Conservation (phyloP, 2,113 vertebrate genomes). For the Gracilinanus agilis region DNA sequence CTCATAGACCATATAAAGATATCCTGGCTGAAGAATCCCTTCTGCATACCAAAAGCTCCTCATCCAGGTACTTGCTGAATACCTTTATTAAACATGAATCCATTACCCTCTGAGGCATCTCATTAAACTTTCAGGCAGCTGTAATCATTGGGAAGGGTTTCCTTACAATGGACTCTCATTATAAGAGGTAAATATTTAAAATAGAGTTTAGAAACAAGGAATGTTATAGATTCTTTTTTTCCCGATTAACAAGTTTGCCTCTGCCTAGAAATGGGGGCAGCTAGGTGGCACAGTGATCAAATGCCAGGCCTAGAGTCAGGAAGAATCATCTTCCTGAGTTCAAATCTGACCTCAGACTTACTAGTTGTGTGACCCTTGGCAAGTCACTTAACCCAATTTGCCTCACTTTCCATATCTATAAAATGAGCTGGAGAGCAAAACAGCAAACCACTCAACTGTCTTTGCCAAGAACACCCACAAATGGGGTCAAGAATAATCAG, state of each 20-base stretch:
- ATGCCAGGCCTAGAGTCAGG: too few relatives aligned
- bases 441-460: too few relatives aligned
- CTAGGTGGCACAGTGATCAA: too few relatives aligned
- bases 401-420: too few relatives aligned
- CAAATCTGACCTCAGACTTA: too few relatives aligned
- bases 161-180: neutral
- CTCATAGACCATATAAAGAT: neutral
- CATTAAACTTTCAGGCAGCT: neutral
- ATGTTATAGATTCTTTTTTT: neutral
- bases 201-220: neutral
- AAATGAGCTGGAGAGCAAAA: too few relatives aligned
- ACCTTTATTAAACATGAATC: neutral
- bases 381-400: too few relatives aligned
- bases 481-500: too few relatives aligned
- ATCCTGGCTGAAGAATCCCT: neutral
- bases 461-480: too few relatives aligned
- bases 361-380: too few relatives aligned
- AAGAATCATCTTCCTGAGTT: too few relatives aligned
- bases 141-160: slow-evolving; percentile 5
- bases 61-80: neutral
- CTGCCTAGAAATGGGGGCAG: neutral
- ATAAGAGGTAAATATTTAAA: neutral
- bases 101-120: neutral
- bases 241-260: neutral
- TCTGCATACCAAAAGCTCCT: neutral